These are phyloP conservation scores for Girardinus metallicus DNA, from an alignment of 2,797 vertebrate genomes.

Conservation along the genomic window DNA sequence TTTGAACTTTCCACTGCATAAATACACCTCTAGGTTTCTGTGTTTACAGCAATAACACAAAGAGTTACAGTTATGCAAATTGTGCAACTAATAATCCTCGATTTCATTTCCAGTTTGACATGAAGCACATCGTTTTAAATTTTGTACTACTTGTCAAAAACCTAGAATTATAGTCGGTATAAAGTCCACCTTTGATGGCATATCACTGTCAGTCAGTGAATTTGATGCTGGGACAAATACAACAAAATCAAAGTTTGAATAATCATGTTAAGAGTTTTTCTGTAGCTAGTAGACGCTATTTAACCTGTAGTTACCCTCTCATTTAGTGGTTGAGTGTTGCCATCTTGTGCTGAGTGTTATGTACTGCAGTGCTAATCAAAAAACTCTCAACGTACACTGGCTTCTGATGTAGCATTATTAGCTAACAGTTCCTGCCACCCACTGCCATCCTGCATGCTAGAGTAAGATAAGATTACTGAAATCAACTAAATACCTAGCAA, in stretches of 20 bases:
- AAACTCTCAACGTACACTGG: not conserved
- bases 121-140: not conserved
- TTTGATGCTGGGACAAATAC: not conserved
- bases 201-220: not conserved
- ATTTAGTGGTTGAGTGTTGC: not conserved
- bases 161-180: not conserved
- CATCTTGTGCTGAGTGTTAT: not conserved
- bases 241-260: not conserved
- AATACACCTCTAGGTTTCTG: not conserved
- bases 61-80: conserved; percentile 22
- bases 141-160: not conserved
- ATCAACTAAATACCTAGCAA: conserved; percentile 7
- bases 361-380: not conserved
- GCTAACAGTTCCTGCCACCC: fast-evolving
- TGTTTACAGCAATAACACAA: conserved; percentile 27
- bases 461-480: not conserved
- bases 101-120: not conserved
- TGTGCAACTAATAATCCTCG: not conserved
- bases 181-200: not conserved
- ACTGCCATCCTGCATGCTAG: not conserved
- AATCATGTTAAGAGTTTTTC: not conserved
- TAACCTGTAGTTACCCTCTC: not conserved
- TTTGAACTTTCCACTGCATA: not conserved
- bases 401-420: conserved; percentile 6
- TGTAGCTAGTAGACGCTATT: not conserved